phyloP scores from a whole-genome alignment of 1,140 invertebrate genomes.

The Ganaspis sp. region DNA sequence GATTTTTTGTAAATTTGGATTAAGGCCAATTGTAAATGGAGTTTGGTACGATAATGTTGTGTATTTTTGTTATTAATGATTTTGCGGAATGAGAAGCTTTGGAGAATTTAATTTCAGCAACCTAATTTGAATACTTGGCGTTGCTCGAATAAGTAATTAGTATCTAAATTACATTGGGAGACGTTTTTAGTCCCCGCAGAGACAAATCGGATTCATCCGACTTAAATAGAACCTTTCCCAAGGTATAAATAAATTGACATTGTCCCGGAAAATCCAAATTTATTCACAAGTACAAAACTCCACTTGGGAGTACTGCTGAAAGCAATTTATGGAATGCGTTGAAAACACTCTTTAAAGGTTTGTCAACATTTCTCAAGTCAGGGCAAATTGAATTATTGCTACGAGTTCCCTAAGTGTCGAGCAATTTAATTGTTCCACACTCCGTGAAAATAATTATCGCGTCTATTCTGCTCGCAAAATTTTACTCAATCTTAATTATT shows the following conservation, averaged over 20 bases:
- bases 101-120: neutral
- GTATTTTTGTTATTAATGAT: neutral
- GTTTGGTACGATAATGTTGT: neutral
- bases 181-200: neutral
- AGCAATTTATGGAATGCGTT: constrained; percentile 4
- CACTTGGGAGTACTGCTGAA: neutral
- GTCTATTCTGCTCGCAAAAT: neutral
- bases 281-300: neutral
- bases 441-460: neutral
- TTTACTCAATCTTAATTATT: too few relatives aligned
- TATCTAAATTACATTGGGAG: neutral
- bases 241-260: constrained; percentile 16
- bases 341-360: neutral
- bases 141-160: neutral
- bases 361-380: neutral
- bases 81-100: neutral
- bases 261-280: neutral
- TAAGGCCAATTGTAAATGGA: too few relatives aligned
- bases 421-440: neutral
- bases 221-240: neutral
- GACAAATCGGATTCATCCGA: neutral
- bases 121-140: neutral
- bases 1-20: too few relatives aligned
- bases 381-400: neutral
- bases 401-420: neutral